Base-by-base conservation (phyloP, 2,888 invertebrate genomes). In the Zaprionus obscuricornis region DNA sequence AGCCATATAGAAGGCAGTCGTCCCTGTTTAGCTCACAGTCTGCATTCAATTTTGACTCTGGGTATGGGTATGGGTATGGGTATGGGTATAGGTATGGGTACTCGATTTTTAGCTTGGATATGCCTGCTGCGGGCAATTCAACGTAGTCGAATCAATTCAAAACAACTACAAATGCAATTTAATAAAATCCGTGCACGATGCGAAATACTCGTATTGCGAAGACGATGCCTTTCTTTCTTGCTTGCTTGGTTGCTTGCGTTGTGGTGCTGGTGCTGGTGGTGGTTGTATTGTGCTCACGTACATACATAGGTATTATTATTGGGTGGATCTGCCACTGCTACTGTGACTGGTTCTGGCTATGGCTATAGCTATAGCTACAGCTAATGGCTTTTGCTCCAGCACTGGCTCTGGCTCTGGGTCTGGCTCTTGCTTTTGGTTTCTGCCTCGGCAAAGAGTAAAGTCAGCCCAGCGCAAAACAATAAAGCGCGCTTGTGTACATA, bases 161-260 rank as follows among this genome's bases (percentile, higher is more conserved):
- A 88, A 87, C 86, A 84, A 85, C 88, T 86, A 84, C 84, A 81
- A 88, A 87, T 87, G 86, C 88, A 88, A 87, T 88, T 87, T 87
- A 87, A 85, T 88, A 88, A 88, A 79, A 87, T 87, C 87, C 85
- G 87, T 82, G 86, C 74, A 74, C 82, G 74, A 50, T 56, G 68
- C 71, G 77, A 84, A 81, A 62, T 74, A n/a, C n/a, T n/a, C n/a
- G n/a, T n/a, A 71, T 71, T 84, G 66, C 60, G 54, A 69, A 81
- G 82, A 74, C 63, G 63, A 63, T 42, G 55, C 56, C 40, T 16
- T n/a, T n/a, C n/a, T n/a, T n/a, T n/a, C n/a, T n/a, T 22, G 27
- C 27, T 26, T 18, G 39, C 10, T 42, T 37, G n/a, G 40, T 29
- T 29, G 40, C n/a, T n/a, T 22, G 27, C 27, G 16, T 1, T 11